Evolutionary conservation across 2,888 invertebrate genomes (phyloP).

Genomic region (Eupithecia centaureata): DNA sequence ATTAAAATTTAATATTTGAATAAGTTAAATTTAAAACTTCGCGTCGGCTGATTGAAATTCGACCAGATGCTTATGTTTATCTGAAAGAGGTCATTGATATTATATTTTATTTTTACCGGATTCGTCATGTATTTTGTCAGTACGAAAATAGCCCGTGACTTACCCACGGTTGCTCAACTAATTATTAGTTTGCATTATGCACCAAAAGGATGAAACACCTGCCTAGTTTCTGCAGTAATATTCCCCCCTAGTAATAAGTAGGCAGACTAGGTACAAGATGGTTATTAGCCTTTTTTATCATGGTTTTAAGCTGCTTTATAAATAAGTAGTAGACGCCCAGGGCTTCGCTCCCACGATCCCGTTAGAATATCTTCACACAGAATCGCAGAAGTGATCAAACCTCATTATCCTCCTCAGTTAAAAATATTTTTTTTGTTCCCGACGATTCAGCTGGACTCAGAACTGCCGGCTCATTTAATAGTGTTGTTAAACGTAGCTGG

Average conservation of each 20-base stretch:
- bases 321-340: not conserved
- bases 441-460: not conserved
- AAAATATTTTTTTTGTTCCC: no score
- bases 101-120: slow-evolving; percentile 13
- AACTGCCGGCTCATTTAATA: no score
- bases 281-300: not conserved
- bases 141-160: slow-evolving; percentile 6
- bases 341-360: not conserved
- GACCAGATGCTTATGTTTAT: not conserved
- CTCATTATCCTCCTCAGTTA: not conserved
- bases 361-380: not conserved
- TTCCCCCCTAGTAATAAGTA: not conserved
- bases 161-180: not conserved
- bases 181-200: slow-evolving; percentile 1
- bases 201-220: not conserved
- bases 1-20: not conserved
- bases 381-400: not conserved
- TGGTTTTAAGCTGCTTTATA: not conserved
- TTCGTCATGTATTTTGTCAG: slow-evolving; percentile 4
- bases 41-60: not conserved
- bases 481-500: not conserved
- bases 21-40: not conserved
- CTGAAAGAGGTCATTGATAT: slow-evolving; percentile 20
- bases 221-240: not conserved
- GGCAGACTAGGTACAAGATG: not conserved